Base-by-base conservation (phyloP, 2,797 vertebrate species). In the Megaceryle alcyon region DNA sequence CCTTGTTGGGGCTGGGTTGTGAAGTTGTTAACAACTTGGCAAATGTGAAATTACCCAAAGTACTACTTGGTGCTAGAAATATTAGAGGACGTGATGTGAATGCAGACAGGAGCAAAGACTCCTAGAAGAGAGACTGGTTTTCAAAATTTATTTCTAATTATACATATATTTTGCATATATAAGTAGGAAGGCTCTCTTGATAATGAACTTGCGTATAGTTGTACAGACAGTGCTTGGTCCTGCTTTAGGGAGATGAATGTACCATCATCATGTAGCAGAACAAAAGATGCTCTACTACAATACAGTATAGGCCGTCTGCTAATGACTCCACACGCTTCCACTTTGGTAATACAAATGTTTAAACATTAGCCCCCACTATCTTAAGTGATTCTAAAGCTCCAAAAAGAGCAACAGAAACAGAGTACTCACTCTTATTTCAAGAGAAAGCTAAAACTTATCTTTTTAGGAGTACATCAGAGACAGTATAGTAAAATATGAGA, bases 351-450 rank as follows among this genome's bases (percentile, higher is more conserved):
- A 11, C 1, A 43, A 18, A 10, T 18, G 43, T 44, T 90, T 31
- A 25, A 70, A 93, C 46, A 13, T 21, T 48, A 51, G 8, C 14
- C 13, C 2, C 1, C 2, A 1, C 6, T 17, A 2, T 20, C n/a
- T 41, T 31, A 54, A 44, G 6, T 23, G 43, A 14, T 25, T 26
- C 15, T 29, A 37, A 25, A 66, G 22, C 10, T 53, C 54, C n/a
- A 37, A 28, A 51, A 59, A 33, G 37, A 85, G 54, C 26, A 46
- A 21, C 6, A 49, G 43, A 82, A 91, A 65, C 9, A 9, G 43
- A 77, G 13, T 29, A 25, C 12, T 69, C 8, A 7, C 9, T 72
- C 16, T 3, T 46, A 2, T 12, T 5, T 33, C 7, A 26, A 22
- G 33, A 75, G 29, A 51, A 85, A 37, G 7, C 16, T 43, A 57